A percentile compares a stretch with the other conserved stretches of the same genome.
Conservation (phyloP, 1,140 invertebrate species). For the Triops longicaudatus region DNA sequence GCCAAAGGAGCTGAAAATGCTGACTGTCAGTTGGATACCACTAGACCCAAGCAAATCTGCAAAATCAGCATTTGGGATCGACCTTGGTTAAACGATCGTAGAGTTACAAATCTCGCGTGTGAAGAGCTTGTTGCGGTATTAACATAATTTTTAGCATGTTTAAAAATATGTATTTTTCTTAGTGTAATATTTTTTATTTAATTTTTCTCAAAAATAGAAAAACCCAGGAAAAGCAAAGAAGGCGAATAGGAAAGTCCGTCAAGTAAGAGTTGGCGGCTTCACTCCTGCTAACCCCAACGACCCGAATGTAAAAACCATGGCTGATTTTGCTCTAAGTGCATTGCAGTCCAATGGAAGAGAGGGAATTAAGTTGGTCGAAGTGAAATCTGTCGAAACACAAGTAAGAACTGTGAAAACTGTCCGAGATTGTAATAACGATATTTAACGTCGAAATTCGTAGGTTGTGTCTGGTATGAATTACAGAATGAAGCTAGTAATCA, state of each 20-base stretch:
- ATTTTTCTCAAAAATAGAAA: background rate
- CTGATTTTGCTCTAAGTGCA: background rate
- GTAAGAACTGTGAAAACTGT: background rate
- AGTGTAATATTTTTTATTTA: too few relatives aligned
- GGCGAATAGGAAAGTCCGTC: background rate
- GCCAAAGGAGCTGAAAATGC: slow-evolving; percentile 22
- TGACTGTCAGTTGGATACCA: background rate
- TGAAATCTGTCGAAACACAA: slow-evolving; percentile 18
- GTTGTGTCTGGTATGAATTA: slow-evolving; percentile 25
- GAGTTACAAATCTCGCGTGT: slow-evolving; percentile 32
- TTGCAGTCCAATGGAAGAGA: slow-evolving; percentile 9
- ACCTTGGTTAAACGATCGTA: slow-evolving; percentile 47
- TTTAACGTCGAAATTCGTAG: background rate
- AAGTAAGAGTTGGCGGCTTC: background rate
- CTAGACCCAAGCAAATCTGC: slow-evolving; percentile 41
- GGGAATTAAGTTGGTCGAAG: background rate
- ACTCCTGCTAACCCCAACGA: background rate
- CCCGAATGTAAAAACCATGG: background rate
- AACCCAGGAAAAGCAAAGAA: background rate
- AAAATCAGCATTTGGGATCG: slow-evolving; percentile 49
- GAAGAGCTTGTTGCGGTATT: slow-evolving; percentile 19
- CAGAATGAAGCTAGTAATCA: slow-evolving; percentile 15
- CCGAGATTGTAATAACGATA: background rate
- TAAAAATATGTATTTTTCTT: too few relatives aligned
- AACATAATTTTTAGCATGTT: background rate